Base-by-base conservation (phyloP, 2,888 invertebrate genomes). In the Leptothorax acervorum region DNA sequence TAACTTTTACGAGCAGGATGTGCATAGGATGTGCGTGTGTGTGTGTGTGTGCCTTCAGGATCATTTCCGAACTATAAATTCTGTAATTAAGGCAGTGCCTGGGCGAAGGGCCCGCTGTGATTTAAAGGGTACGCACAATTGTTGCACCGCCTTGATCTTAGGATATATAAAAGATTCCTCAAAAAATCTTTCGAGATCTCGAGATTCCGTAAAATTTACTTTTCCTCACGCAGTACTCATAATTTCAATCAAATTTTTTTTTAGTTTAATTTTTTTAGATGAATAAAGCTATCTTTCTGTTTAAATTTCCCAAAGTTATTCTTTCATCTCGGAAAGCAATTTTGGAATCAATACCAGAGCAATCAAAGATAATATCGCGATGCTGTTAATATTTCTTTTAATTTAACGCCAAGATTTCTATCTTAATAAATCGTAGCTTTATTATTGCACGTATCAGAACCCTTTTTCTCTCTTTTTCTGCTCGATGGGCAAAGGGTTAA, bases 1-100 rank as follows among this genome's bases (percentile, higher is more conserved):
- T 45, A 45, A 68, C 62, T 82, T 85, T 78, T 85, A 85, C 74
- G 75, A 12, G 48, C 55, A 9, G 53, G 28, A 42, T 42, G 12
- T 23, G 31, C 31, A 15, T 31, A 60, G n/a, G 53, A 62, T 35
- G 42, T 28, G 66, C 2, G n/a, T n/a, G 3, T 18, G 53, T 18
- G 18, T 8, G n/a, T 8, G n/a, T 9, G n/a, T n/a, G n/a, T n/a
- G 31, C 31, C 63, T 11, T 12, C 42, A 0, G 42, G 15, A 48
- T 31, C 18, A 45, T 60, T 79, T 71, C 48, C 57, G 12, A 55
- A 60, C 79, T 73, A 60, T 79, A 79, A 79, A 79, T 79, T 60
- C 35, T 48, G 35, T 31, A 51, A 51, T 65, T 45, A 51, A 39
- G 66, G 11, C 48, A 23, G 48, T 12, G 18, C 11, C 3, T 48